Conservation (phyloP, 2,113 vertebrate genomes). For the Conger conger region DNA sequence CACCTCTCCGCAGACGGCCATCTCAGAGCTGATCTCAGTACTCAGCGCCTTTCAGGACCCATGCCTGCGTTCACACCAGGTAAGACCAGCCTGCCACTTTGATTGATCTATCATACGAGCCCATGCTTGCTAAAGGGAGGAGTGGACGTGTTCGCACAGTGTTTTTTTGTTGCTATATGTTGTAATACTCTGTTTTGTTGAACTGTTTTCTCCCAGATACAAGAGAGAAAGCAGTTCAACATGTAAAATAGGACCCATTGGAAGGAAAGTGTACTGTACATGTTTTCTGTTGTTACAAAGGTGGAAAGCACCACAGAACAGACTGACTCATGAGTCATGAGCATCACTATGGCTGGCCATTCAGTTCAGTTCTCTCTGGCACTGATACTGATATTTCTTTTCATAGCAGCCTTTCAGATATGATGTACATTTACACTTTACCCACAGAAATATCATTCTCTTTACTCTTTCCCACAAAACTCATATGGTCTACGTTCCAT, state of each 20-base stretch:
- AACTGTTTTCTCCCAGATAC: not conserved
- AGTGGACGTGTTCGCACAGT: not conserved
- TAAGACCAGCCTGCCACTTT: slow-evolving; percentile 1
- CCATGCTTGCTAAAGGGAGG: slow-evolving; percentile 13
- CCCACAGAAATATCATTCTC: not conserved
- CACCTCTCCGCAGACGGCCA: not conserved
- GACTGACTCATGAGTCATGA: not conserved
- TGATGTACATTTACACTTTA: not conserved
- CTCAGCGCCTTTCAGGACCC: slow-evolving; percentile 1
- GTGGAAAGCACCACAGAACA: not conserved
- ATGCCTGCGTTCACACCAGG: slow-evolving; percentile 4
- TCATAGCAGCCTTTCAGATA: not conserved
- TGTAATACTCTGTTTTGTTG: not conserved
- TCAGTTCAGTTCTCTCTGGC: not conserved
- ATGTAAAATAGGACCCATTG: not conserved
- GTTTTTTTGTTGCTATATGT: not conserved
- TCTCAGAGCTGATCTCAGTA: not conserved
- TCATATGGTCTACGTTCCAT: not conserved
- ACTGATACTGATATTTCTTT: not conserved
- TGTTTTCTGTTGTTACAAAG: not conserved
- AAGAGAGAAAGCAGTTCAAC: no score
- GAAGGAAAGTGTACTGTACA: no score
- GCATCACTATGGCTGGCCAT: not conserved
- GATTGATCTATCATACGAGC: slow-evolving; percentile 19
- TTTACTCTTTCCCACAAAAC: not conserved